Conservation (phyloP, 2,113 vertebrate genomes). For the Rhodinocichla rosea region DNA sequence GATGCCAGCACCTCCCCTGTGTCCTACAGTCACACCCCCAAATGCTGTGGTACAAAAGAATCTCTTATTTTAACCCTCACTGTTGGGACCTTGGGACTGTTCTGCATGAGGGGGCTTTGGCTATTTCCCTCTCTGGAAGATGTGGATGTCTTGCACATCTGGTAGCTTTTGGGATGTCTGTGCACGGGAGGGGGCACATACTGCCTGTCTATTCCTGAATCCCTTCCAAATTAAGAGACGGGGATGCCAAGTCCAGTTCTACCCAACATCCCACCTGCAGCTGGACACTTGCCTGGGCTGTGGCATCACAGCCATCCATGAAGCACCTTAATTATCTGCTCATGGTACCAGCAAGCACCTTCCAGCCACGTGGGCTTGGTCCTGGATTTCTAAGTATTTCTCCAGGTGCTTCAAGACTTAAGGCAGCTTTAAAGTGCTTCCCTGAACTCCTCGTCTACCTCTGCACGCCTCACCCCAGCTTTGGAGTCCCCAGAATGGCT, state of each 20-base stretch:
- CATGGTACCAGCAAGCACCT: background rate
- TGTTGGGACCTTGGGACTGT: background rate
- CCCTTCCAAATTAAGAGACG: background rate
- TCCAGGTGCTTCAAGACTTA: background rate
- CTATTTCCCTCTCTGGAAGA: background rate
- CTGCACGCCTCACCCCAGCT: background rate
- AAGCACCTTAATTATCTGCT: background rate
- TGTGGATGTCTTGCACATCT: background rate
- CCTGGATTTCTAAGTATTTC: background rate
- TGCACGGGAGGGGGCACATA: slow-evolving; percentile 14
- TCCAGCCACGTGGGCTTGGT: background rate
- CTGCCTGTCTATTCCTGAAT: background rate
- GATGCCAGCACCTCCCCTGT: background rate
- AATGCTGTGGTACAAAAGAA: background rate
- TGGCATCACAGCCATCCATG: background rate
- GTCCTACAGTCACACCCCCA: background rate
- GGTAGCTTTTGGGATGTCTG: slow-evolving; percentile 45
- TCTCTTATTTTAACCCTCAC: background rate
- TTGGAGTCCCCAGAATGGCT: background rate
- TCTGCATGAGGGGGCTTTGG: background rate
- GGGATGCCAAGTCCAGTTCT: slow-evolving; percentile 30
- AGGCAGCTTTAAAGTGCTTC: background rate
- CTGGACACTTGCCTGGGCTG: background rate
- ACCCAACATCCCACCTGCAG: slow-evolving; percentile 27
- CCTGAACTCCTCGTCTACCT: background rate